These are phyloP conservation scores for Exocentrus adspersus DNA, from an alignment of 2,888 invertebrate species.

Conservation along the genomic window DNA sequence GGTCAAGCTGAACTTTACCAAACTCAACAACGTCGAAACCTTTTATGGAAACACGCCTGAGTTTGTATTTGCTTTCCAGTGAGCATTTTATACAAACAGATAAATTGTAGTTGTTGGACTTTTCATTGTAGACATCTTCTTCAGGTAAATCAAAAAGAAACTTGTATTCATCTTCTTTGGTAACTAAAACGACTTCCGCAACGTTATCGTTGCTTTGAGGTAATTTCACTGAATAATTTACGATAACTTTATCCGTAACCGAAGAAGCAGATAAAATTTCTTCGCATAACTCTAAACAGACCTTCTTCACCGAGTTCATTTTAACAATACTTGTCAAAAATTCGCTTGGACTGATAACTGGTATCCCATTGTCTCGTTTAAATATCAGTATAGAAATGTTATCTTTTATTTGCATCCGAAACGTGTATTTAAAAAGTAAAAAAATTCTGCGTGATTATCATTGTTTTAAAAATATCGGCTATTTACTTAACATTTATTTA, in stretches of 20 bases:
- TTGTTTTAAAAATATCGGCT: no score
- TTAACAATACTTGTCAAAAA: not conserved
- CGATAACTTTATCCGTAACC: not conserved
- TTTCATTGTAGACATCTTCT: not conserved
- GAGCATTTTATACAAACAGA: not conserved
- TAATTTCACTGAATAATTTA: not conserved
- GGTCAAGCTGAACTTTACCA: not conserved
- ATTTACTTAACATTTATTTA: no score
- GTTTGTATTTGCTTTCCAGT: not conserved
- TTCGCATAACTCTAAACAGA: not conserved
- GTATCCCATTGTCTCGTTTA: not conserved
- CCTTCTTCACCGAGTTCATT: not conserved
- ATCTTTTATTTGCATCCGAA: not conserved
- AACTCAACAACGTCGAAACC: constrained; percentile 1
- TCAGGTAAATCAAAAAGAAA: constrained; percentile 1
- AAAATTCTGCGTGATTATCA: no score
- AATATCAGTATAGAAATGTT: not conserved
- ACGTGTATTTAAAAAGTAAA: not conserved
- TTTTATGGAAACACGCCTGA: not conserved
- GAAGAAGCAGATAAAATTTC: not conserved
- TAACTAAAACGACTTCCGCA: not conserved
- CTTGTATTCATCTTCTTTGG: constrained; percentile 5
- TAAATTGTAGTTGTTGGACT: not conserved
- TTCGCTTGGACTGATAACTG: not conserved
- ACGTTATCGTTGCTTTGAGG: not conserved